These are phyloP conservation scores for Haemorhous mexicanus DNA, from an alignment of 2,113 vertebrate genomes.

Conservation along the genomic window DNA sequence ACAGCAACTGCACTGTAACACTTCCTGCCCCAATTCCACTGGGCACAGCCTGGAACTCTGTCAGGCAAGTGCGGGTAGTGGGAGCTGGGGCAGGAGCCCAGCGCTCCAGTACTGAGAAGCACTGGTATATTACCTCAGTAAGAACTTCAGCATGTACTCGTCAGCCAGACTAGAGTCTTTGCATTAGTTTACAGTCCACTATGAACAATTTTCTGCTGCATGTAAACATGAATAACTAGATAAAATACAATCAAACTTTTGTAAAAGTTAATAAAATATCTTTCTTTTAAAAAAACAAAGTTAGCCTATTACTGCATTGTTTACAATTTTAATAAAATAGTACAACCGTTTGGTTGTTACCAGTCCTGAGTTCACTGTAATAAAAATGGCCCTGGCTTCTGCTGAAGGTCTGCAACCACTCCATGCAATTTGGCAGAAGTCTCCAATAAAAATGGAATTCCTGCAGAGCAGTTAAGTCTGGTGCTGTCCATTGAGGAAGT, in stretches of 20 bases:
- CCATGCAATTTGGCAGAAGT: conserved; percentile 24
- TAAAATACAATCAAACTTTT: conserved; percentile 82
- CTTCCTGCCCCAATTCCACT: background rate
- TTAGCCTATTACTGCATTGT: conserved; percentile 78
- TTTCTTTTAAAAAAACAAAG: conserved; percentile 77
- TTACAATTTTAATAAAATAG: conserved; percentile 83
- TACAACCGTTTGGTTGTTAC: conserved; percentile 74
- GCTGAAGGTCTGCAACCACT: conserved; percentile 52
- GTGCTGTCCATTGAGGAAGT: conserved; percentile 90
- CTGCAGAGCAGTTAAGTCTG: conserved; percentile 22
- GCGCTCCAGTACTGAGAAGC: background rate
- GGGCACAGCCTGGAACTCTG: background rate
- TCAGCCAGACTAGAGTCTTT: conserved; percentile 72
- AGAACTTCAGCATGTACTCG: conserved; percentile 72
- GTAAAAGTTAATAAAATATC: conserved; percentile 83
- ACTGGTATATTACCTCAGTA: conserved; percentile 67
- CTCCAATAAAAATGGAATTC: background rate
- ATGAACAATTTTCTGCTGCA: conserved; percentile 82
- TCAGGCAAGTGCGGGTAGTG: background rate
- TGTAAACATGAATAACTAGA: conserved; percentile 86
- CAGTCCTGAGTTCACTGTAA: conserved; percentile 81
- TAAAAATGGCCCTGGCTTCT: conserved; percentile 75
- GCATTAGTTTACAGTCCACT: conserved; percentile 82
- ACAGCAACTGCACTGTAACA: fast-evolving
- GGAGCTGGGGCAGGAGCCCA: conserved; percentile 2